Base-by-base conservation (phyloP, 1,140 invertebrate species). In the Onthophagus taurus region DNA sequence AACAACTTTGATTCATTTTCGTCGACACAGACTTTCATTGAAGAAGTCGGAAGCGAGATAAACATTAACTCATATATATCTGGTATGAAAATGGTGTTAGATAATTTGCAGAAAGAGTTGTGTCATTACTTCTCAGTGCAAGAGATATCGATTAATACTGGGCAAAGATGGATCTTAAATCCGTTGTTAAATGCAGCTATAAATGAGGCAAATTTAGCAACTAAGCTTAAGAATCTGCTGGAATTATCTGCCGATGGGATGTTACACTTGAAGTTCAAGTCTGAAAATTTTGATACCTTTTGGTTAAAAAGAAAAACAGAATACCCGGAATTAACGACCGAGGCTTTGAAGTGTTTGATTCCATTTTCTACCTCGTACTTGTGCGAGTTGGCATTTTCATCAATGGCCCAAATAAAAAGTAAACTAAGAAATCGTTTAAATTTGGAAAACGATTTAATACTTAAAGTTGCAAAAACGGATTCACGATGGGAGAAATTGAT, bases 61-160 rank as follows among this genome's bases (percentile, higher is more conserved):
- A 26, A 26, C 24, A 26, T 26, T n/a, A 26, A 26, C 24, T 26
- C 24, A 26, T 26, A 26, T 26, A 26, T 26, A 26, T 26, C 24
- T 26, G 24, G 24, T 26, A 26, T 26, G 24, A 26, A 26, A 26
- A 26, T 26, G 24, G 24, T 26, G 24, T 26, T 26, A 26, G 24
- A 26, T 26, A 26, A 26, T 26, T 26, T 26, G 24, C 7, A 26
- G 24, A 26, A 26, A 26, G 24, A 26, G n/a, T 26, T 26, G 24
- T 26, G 24, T 26, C 7, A 26, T 26, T 26, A 26, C 24, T 26
- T 26, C 24, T 26, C 24, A 26, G 24, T 26, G 24, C n/a, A 26
- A 26, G 24, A 26, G 24, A 26, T 26, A 26, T 26, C 24, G 24
- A n/a, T 7, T 26, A 26, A 26, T n/a, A 26, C 24, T 26, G 24